phyloP scores from a whole-genome alignment of 2,888 invertebrate genomes.

The Bedellia somnulentella region DNA sequence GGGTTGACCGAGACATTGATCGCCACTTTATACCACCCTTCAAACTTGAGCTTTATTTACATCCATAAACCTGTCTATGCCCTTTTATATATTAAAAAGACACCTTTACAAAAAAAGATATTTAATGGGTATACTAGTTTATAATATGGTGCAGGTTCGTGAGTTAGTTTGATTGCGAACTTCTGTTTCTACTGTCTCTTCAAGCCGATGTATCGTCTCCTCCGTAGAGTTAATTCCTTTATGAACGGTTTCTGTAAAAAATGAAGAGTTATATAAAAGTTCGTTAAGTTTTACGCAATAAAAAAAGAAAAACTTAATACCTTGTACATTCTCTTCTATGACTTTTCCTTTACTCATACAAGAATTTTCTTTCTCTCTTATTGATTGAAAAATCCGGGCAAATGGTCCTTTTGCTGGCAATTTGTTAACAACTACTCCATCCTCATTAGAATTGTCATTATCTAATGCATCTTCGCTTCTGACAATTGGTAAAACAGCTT shows the following conservation, averaged over 20 bases:
- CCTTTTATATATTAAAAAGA: no score
- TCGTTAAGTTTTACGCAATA: no score
- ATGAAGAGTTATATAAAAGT: background rate
- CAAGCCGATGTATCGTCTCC: conserved; percentile 39
- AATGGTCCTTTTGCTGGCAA: conserved; percentile 40
- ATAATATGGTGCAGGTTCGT: conserved; percentile 48
- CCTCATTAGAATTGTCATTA: conserved; percentile 21
- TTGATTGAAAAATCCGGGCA: conserved; percentile 40
- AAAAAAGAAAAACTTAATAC: conserved; percentile 17
- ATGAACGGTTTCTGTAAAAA: conserved; percentile 37
- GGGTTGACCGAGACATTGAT: no score
- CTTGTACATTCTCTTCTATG: conserved; percentile 42
- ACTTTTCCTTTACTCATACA: conserved; percentile 55
- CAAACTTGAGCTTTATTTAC: no score
- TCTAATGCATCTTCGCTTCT: conserved; percentile 45
- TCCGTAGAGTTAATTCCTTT: conserved; percentile 41
- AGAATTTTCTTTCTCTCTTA: conserved; percentile 46
- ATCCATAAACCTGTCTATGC: no score
- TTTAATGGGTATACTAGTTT: no score
- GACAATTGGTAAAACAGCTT: conserved; percentile 52
- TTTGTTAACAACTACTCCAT: conserved; percentile 37
- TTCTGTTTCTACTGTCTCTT: conserved; percentile 45
- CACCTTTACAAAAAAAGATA: background rate
- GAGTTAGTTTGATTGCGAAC: conserved; percentile 52
- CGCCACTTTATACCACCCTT: no score